Conservation (phyloP, 2,113 vertebrate species). For the Onychostruthus taczanowskii region DNA sequence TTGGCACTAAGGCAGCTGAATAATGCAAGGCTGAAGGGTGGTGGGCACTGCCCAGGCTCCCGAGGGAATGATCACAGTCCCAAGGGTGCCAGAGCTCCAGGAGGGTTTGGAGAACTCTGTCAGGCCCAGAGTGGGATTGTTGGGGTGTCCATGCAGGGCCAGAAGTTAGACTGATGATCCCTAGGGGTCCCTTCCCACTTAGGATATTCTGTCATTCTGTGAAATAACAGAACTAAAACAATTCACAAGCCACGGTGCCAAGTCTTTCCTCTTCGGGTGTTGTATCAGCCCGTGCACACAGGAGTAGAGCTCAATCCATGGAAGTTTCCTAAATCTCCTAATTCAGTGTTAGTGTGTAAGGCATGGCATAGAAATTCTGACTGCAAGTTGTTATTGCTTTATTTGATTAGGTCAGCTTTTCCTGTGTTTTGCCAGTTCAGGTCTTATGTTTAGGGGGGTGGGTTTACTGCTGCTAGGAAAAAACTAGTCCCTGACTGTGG, state of each 20-base stretch:
- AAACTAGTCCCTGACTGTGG: fast-evolving
- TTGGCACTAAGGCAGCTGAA: background rate
- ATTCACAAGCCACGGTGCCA: background rate
- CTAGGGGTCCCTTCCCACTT: background rate
- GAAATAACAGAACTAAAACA: background rate
- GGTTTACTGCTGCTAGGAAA: background rate
- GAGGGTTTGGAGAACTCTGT: fast-evolving
- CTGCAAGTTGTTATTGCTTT: background rate
- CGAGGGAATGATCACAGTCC: background rate
- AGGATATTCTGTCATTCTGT: background rate
- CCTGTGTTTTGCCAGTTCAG: background rate
- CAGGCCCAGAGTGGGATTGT: background rate
- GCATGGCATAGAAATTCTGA: background rate
- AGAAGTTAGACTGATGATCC: background rate
- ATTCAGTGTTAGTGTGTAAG: background rate
- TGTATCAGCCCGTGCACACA: fast-evolving
- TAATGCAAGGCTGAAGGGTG: background rate
- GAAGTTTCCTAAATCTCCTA: background rate
- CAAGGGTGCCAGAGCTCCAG: background rate
- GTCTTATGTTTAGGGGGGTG: fast-evolving
- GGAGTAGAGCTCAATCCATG: background rate
- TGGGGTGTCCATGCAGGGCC: background rate
- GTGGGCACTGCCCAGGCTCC: background rate
- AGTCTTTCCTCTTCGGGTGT: background rate
- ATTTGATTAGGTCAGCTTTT: background rate